Evolutionary conservation across 2,797 vertebrate species (phyloP).

Genomic region (Sciaenops ocellatus): DNA sequence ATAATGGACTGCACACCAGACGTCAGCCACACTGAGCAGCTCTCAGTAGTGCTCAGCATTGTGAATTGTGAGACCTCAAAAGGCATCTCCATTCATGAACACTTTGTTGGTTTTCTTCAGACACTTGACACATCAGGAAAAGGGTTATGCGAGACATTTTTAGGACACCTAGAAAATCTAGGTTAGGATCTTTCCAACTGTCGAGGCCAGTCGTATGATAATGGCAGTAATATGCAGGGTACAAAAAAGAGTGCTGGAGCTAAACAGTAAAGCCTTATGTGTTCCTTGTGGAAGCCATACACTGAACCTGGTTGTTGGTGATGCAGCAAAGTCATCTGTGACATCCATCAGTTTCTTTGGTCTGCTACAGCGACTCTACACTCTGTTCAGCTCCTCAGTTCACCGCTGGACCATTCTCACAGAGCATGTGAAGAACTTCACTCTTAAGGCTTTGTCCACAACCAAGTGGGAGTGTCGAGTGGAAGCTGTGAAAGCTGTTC

Average conservation of each 20-base stretch:
- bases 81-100: slow-evolving; percentile 30
- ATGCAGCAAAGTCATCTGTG: slow-evolving; percentile 22
- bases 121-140: slow-evolving; percentile 21
- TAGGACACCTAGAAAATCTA: slow-evolving; percentile 26
- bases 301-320: neutral
- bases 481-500: slow-evolving; percentile 24
- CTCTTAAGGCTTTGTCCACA: slow-evolving; percentile 29
- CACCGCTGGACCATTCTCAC: slow-evolving; percentile 14
- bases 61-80: slow-evolving; percentile 27
- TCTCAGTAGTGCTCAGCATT: slow-evolving; percentile 25
- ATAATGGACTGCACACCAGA: slow-evolving; percentile 9
- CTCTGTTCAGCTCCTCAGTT: slow-evolving; percentile 16
- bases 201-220: slow-evolving; percentile 32
- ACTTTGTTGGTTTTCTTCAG: slow-evolving; percentile 47
- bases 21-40: slow-evolving; percentile 21
- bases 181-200: neutral
- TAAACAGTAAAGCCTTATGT: neutral
- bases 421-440: slow-evolving; percentile 14
- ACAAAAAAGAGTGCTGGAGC: neutral
- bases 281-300: neutral
- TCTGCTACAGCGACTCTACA: neutral
- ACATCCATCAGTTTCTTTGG: slow-evolving; percentile 31
- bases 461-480: slow-evolving; percentile 20
- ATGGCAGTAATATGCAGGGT: slow-evolving; percentile 18
- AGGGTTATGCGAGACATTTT: slow-evolving; percentile 9